A percentile compares a stretch with the other conserved stretches of the same genome.
Evolutionary conservation across 2,113 vertebrate genomes (phyloP).

Genomic region (Felis chaus): DNA sequence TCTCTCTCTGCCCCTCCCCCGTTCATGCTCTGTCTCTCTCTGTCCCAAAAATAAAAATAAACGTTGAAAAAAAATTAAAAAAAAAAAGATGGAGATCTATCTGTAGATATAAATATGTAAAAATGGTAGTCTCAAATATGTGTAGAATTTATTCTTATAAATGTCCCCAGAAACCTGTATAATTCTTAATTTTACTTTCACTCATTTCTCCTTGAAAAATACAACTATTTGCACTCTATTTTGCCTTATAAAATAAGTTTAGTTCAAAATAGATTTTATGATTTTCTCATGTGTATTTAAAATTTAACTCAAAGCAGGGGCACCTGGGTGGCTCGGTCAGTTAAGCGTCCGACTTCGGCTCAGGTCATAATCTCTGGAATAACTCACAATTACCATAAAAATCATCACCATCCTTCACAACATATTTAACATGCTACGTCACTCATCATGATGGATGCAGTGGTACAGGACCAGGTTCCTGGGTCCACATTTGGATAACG

Average conservation of each 20-base stretch:
- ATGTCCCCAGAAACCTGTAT: not conserved
- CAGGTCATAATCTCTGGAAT: not conserved
- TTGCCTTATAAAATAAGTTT: not conserved
- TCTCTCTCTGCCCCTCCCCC: no score
- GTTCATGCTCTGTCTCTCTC: no score
- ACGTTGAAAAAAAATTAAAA: no score
- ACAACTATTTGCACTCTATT: not conserved
- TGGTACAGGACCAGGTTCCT: not conserved
- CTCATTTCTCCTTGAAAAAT: not conserved
- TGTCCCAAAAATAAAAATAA: no score
- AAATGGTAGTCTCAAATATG: not conserved
- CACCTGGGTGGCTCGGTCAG: no score
- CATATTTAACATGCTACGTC: not conserved
- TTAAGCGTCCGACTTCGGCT: no score
- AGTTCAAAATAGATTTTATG: not conserved
- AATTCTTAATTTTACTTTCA: conserved; percentile 6
- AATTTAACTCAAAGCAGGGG: not conserved
- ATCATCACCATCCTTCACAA: not conserved
- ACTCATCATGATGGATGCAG: not conserved
- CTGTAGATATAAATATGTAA: not conserved
- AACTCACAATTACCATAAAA: not conserved
- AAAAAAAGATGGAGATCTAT: not conserved
- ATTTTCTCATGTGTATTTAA: not conserved
- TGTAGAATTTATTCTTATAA: not conserved
- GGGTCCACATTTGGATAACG: not conserved